Conservation (phyloP, 2,797 vertebrate species). For the Sebastes oblongus region DNA sequence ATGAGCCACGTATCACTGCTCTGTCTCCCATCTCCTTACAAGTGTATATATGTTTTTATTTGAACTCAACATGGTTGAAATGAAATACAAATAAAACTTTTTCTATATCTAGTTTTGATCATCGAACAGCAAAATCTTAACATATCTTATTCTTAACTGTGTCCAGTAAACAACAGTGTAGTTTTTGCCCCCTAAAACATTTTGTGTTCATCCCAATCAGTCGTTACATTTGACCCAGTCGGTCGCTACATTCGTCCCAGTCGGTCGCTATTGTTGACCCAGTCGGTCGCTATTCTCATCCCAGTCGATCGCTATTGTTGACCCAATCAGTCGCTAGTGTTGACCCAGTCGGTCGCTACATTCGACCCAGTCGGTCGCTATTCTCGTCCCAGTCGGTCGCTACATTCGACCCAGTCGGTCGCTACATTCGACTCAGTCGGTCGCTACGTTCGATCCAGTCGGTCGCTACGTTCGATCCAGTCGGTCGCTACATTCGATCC, state of each 20-base stretch:
- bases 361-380: too few relatives aligned
- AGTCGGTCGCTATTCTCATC: too few relatives aligned
- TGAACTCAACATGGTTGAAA: too few relatives aligned
- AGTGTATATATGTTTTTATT: background rate
- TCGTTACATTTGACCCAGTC: too few relatives aligned
- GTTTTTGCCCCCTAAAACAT: background rate
- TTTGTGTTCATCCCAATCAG: background rate
- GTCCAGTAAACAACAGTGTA: background rate
- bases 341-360: too few relatives aligned
- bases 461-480: fast-evolving
- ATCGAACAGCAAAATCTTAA: background rate
- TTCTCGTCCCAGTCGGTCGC: fast-evolving
- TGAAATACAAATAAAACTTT: background rate
- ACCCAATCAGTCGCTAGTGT: too few relatives aligned
- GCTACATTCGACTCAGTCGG: fast-evolving
- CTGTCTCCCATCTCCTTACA: background rate
- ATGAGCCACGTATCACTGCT: background rate
- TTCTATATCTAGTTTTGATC: background rate
- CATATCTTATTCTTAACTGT: background rate
- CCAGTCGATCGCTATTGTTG: too few relatives aligned
- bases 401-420: too few relatives aligned
- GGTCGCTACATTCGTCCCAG: too few relatives aligned
- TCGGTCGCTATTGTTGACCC: too few relatives aligned
- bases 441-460: too few relatives aligned
- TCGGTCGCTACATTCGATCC: fast-evolving